Evolutionary conservation across 2,888 invertebrate genomes (phyloP), one percentile per base, ranked within the genome.

Genomic region (Coenonympha glycerion): DNA sequence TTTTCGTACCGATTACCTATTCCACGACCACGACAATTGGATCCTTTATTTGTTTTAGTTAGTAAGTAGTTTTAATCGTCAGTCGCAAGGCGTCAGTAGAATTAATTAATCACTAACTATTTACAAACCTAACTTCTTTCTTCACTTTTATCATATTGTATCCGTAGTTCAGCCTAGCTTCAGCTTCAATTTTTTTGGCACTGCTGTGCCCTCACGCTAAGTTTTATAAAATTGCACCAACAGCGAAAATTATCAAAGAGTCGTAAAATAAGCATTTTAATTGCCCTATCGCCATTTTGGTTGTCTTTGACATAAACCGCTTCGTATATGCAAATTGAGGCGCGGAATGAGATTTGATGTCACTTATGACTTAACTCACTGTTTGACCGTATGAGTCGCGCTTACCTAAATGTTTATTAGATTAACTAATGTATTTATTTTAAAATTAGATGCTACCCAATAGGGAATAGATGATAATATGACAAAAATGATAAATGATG

Each of bases 221-320:
- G 28, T n/a, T 2, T 9, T 0, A n/a, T n/a, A 2, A 28, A 24
- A 9, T 49, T 48, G 22, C 15, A 6, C 30, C 44, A 33, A 28
- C 40, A 18, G 6, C 3, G 8, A 47, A 44, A 33, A 22, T 28
- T 39, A 44, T 49, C 42, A 34, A 18, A n/a, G 34, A 13, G 24
- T 36, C 41, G n/a, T 28, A 41, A 34, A 52, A 45, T 48, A 33
- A 31, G 9, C 13, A 24, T 44, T 53, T 49, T 49, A 53, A 53
- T 49, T 52, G 39, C 34, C 45, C 40, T 24, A 49, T 47, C 42
- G 11, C 33, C 41, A 22, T 47, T 42, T 49, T 22, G 26, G 45
- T 19, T 37, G 30, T 18, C 36, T 24, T 19, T 26, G 15, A 42
- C 40, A 28, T 42, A 9, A 19, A 34, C 34, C 26, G 19, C 9